Evolutionary conservation across 2,113 vertebrate species (phyloP), one percentile per base, ranked within the genome.

Genomic region (Cavia aperea): DNA sequence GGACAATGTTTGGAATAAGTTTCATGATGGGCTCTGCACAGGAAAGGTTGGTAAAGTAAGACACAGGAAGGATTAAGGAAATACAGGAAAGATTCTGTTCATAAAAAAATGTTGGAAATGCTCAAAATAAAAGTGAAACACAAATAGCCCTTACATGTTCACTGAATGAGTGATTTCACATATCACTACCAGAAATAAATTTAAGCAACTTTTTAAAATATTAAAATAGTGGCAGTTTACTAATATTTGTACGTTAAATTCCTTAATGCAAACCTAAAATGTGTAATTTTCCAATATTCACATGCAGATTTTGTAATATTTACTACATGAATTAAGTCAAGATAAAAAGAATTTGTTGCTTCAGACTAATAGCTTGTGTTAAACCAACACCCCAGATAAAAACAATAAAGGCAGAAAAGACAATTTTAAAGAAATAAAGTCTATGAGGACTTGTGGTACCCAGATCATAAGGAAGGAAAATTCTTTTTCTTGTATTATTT

Each of bases 81-180:
- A 85, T 72, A 31, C 13, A 77, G 29, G 19, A 68, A 6, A 18
- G 16, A n/a, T 89, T 43, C 21, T 6, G 39, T 58, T 29, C 23
- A 58, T 70, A 70, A 82, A 70, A 82, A 81, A 70, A 82, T 78
- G 33, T 54, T 85, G 2, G 86, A 95, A 92, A 85, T 65, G 39
- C 19, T 86, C 33, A 89, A 81, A 78, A 79, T n/a, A 63, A 86
- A 26, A 81, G 36, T 49, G 77, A 93, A 82, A 75, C 58, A 79
- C 43, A 75, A 83, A 66, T 15, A 63, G 24, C 15, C 31, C 51
- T 58, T 56, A 70, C 31, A 21, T 73, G 73, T 19, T 89, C 63
- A 46, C 24, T 56, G 12, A 87, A 90, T 77, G 29, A 81, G 9
- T 12, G 84, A 85, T n/a, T 79, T 14, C 43, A 54, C 73, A 87